Evolutionary conservation across 2,888 invertebrate species (phyloP).

Genomic region (Lepeophtheirus nordmannii): DNA sequence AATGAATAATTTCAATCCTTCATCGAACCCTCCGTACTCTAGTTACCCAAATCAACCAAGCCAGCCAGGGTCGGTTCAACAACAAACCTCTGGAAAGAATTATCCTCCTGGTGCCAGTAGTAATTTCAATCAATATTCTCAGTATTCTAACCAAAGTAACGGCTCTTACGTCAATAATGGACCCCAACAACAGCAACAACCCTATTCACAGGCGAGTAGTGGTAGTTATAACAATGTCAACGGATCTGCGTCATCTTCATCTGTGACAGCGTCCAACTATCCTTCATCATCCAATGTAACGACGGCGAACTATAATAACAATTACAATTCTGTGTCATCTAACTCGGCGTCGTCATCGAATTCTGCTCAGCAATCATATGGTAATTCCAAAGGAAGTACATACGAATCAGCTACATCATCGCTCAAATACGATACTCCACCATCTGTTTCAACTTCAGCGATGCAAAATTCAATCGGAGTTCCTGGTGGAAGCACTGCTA

Average conservation of each 20-base stretch:
- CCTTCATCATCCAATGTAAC: background rate
- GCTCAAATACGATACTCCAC: conserved; percentile 1
- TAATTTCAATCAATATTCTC: background rate
- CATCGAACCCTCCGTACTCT: too few relatives aligned
- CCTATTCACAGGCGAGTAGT: too few relatives aligned
- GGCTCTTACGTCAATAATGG: background rate
- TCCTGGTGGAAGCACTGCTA: background rate
- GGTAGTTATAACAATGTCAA: too few relatives aligned
- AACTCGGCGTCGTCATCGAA: too few relatives aligned
- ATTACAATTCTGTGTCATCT: too few relatives aligned
- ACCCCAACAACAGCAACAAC: too few relatives aligned
- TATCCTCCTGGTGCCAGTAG: background rate
- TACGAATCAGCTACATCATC: background rate
- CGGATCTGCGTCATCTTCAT: too few relatives aligned
- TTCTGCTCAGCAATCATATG: too few relatives aligned
- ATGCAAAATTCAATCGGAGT: background rate
- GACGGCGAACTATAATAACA: background rate
- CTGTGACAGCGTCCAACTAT: background rate
- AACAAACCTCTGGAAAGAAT: background rate
- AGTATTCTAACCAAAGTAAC: conserved; percentile 5
- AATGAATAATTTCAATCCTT: too few relatives aligned
- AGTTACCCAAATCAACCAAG: too few relatives aligned
- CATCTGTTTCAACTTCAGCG: background rate
- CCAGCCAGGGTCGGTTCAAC: too few relatives aligned
- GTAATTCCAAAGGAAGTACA: background rate